Evolutionary conservation across 2,113 vertebrate species (phyloP).

Genomic region (Zapornia atra): DNA sequence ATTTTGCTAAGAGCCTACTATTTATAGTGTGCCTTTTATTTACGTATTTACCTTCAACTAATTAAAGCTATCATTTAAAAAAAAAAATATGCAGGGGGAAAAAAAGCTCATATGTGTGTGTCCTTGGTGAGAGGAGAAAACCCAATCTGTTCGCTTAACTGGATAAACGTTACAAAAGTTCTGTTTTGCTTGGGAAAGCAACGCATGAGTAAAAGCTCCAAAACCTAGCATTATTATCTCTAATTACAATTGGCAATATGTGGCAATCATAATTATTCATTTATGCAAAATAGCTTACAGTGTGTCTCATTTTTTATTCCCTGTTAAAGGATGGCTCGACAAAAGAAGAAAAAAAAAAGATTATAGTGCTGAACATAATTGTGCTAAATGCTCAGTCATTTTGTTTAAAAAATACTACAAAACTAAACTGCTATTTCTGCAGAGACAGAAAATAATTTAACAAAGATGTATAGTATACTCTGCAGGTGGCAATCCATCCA

Average conservation of each 20-base stretch:
- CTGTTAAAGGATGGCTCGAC: slow-evolving; percentile 61
- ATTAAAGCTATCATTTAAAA: slow-evolving; percentile 33
- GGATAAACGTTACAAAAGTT: slow-evolving; percentile 36
- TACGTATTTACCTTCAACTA: slow-evolving; percentile 68
- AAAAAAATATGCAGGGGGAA: not conserved
- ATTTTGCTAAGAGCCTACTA: slow-evolving; percentile 72
- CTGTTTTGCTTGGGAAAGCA: slow-evolving; percentile 53
- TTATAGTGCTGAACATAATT: slow-evolving; percentile 55
- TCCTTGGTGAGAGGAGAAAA: slow-evolving; percentile 6
- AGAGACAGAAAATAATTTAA: slow-evolving; percentile 61
- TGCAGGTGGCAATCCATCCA: slow-evolving; percentile 59
- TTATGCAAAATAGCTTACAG: slow-evolving; percentile 71
- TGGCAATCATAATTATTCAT: slow-evolving; percentile 72
- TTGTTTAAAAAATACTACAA: slow-evolving; percentile 59
- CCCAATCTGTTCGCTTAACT: not conserved
- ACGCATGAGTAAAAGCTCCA: slow-evolving; percentile 54
- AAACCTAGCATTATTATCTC: slow-evolving; percentile 63
- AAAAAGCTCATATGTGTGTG: not conserved
- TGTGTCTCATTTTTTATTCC: slow-evolving; percentile 71
- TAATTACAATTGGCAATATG: slow-evolving; percentile 75
- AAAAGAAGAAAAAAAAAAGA: slow-evolving; percentile 46
- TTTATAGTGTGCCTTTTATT: slow-evolving; percentile 60
- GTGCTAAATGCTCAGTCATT: slow-evolving; percentile 53
- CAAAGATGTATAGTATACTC: slow-evolving; percentile 39
- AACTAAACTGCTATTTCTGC: slow-evolving; percentile 50